These are phyloP conservation scores for Paguma larvata DNA, from an alignment of 2,797 vertebrate species.

Conservation along the genomic window DNA sequence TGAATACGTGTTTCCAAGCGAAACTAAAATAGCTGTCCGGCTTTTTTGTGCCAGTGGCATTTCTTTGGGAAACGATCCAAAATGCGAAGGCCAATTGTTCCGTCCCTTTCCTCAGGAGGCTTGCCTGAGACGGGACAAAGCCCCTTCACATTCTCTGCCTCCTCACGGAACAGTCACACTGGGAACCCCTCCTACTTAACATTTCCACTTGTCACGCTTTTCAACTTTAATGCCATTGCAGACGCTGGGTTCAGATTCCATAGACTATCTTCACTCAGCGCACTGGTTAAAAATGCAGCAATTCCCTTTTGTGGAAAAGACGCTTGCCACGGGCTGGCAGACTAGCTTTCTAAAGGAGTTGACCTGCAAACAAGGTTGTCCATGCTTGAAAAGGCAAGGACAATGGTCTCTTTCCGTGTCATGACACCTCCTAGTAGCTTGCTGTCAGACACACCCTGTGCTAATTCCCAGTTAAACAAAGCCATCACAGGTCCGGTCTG, in stretches of 20 bases:
- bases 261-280: not conserved
- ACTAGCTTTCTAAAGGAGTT: conserved; percentile 56
- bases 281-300: conserved; percentile 38
- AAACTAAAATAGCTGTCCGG: conserved; percentile 65
- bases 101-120: conserved; percentile 52
- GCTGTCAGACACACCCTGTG: conserved; percentile 41
- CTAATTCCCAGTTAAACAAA: conserved; percentile 56
- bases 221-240: conserved; percentile 35
- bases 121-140: not conserved
- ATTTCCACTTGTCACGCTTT: conserved; percentile 5
- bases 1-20: conserved; percentile 66
- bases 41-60: conserved; percentile 70
- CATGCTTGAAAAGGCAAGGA: conserved; percentile 48
- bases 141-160: not conserved
- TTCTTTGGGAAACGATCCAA: conserved; percentile 74
- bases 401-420: conserved; percentile 31
- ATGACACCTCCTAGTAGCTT: conserved; percentile 26
- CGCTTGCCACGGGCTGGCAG: not conserved
- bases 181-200: conserved; percentile 36
- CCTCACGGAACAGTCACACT: not conserved
- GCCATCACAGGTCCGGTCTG: conserved; percentile 39
- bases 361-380: conserved; percentile 55
- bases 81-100: conserved; percentile 64
- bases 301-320: conserved; percentile 38
- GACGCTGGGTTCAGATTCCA: conserved; percentile 50